These are phyloP conservation scores for Dryas iulia DNA, from an alignment of 1,140 invertebrate genomes.

Conservation along the genomic window DNA sequence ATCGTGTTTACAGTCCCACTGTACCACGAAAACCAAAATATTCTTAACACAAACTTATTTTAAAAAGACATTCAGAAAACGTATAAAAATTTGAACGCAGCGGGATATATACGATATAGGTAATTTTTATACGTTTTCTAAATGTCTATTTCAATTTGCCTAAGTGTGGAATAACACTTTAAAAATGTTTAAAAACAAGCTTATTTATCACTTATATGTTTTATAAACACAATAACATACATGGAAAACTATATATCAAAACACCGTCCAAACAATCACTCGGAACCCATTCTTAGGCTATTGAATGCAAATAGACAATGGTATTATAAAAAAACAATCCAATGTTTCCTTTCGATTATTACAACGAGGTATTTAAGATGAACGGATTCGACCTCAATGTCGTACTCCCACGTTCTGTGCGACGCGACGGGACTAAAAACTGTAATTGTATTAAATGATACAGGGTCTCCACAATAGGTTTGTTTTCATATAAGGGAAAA, in stretches of 20 bases:
- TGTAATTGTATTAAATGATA: neutral
- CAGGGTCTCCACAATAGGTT: neutral
- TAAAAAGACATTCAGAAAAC: no score
- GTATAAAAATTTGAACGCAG: no score
- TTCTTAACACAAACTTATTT: no score
- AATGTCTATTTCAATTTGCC: no score
- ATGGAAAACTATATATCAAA: slow-evolving; percentile 10
- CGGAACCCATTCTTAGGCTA: slow-evolving; percentile 40
- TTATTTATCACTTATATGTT: neutral
- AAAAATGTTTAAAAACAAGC: slow-evolving; percentile 1
- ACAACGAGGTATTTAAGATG: slow-evolving; percentile 17
- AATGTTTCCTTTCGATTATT: slow-evolving; percentile 23
- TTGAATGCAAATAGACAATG: slow-evolving; percentile 45
- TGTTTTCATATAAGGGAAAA: neutral
- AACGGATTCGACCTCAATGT: slow-evolving; percentile 30
- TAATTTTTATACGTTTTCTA: no score
- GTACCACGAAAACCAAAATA: no score
- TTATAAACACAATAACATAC: slow-evolving; percentile 8
- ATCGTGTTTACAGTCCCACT: no score
- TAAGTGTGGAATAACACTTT: no score
- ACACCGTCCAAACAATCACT: slow-evolving; percentile 28
- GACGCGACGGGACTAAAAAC: neutral
- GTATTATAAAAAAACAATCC: slow-evolving; percentile 29
- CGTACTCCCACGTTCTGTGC: slow-evolving; percentile 24
- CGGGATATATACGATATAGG: no score